Evolutionary conservation across 2,797 vertebrate species (phyloP).

Genomic region (Muraenolepis orangiensis): DNA sequence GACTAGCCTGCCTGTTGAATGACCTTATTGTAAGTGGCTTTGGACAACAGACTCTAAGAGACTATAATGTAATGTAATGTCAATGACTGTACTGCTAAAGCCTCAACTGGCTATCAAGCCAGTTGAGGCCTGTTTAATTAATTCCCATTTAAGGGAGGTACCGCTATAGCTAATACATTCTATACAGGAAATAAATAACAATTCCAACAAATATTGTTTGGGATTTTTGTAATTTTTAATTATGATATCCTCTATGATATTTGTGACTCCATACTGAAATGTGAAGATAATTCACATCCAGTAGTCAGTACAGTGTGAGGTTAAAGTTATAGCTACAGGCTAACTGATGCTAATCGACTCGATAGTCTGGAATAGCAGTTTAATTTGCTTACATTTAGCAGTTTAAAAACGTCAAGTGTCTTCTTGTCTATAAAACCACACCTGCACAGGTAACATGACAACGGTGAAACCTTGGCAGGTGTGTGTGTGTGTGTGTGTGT

Average conservation of each 20-base stretch:
- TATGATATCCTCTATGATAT: neutral
- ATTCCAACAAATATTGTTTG: neutral
- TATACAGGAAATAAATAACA: too few relatives aligned
- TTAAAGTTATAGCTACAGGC: neutral
- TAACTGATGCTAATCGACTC: neutral
- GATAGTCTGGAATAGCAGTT: neutral
- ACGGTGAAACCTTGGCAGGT: neutral
- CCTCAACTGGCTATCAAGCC: neutral
- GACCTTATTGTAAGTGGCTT: too few relatives aligned
- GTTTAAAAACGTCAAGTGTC: neutral
- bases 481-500: too few relatives aligned
- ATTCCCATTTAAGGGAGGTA: neutral
- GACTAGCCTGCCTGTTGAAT: too few relatives aligned
- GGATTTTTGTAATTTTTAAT: neutral
- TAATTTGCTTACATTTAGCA: neutral
- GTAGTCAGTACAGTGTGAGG: neutral
- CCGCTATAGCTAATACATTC: neutral
- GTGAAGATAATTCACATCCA: neutral
- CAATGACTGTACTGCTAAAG: neutral
- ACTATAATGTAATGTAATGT: too few relatives aligned
- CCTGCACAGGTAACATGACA: neutral
- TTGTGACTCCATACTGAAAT: neutral
- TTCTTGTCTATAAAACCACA: neutral
- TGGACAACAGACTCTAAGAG: too few relatives aligned
- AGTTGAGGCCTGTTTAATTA: too few relatives aligned